Evolutionary conservation across 2,113 vertebrate species (phyloP).

Genomic region (Jaculus jaculus): DNA sequence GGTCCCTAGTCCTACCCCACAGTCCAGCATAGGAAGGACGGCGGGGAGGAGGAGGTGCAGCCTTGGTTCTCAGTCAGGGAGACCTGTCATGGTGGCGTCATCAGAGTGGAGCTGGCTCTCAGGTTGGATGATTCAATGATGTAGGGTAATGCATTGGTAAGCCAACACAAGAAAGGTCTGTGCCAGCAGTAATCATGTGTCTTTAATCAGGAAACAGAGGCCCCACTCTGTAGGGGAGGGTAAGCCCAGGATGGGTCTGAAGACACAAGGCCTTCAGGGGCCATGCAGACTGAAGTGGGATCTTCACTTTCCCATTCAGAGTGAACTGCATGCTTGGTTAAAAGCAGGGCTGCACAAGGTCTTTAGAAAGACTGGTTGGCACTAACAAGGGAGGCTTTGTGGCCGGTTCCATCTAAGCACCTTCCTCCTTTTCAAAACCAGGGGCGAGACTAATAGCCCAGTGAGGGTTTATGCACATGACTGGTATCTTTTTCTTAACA

Average conservation of each 20-base stretch:
- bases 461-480: slow-evolving; percentile 47
- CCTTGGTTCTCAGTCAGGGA: neutral
- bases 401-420: neutral
- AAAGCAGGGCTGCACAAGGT: slow-evolving; percentile 16
- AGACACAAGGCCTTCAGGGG: neutral
- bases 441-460: slow-evolving; percentile 47
- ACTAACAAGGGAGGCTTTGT: slow-evolving; percentile 71
- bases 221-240: neutral
- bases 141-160: neutral
- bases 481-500: slow-evolving; percentile 57
- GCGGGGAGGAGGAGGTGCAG: neutral
- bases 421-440: slow-evolving; percentile 39
- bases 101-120: neutral
- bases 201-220: slow-evolving; percentile 43
- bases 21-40: neutral
- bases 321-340: neutral
- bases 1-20: neutral
- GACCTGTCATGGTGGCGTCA: neutral
- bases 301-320: slow-evolving; percentile 28
- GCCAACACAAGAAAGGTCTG: neutral
- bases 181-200: neutral
- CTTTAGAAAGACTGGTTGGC: neutral
- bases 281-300: neutral
- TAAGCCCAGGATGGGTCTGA: neutral
- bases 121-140: neutral